Base-by-base conservation (phyloP, 2,113 vertebrate genomes). In the Alaudala cheleensis region DNA sequence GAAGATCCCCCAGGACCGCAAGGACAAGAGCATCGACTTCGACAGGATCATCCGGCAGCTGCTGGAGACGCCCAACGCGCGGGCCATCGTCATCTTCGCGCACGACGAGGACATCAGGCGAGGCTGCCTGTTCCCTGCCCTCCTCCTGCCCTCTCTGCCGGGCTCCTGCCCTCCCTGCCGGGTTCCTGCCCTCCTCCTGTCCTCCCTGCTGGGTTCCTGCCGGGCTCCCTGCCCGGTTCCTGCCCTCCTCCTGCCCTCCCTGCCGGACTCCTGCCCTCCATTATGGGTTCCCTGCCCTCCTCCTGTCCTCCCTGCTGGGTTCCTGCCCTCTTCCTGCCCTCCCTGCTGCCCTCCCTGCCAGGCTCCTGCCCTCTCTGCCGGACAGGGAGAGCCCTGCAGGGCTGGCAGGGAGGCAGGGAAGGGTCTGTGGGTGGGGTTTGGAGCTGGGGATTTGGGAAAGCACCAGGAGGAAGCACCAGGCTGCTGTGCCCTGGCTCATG, bases 31-130 rank as follows among this genome's bases (percentile, higher is more conserved):
- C 40, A 98, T 98, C 5, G 98, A 99, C 97, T 99, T 99, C 11
- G 99, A 99, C 61, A 99, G 98, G 88, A 98, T 99, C 86, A 99
- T 99, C 97, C 98, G 95, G 64, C 98, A 98, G 94, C 98, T 99
- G 78, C 97, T 99, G 89, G 99, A 99, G 86, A 99, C 98, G 2
- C 98, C 97, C 17, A 98, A 98, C 86, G 99, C 99, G 95, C 97
- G 99, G 24, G 98, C 98, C 5, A 96, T 99, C 80, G 98, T 99
- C 92, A 98, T 99, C 96, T 99, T 99, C 83, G 99, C 99, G 95
- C 98, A 98, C 4, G 99, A 99, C 66, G 99, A 99, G 95, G 99
- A 99, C 83, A 99, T 99, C 97, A 98, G 98, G 99, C 99, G 94
- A 97, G 98, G 56, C 73, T 50, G 37, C 37, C 37, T 37, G 37